Evolutionary conservation across 2,888 invertebrate genomes (phyloP).

Genomic region (Tipula vernalis): DNA sequence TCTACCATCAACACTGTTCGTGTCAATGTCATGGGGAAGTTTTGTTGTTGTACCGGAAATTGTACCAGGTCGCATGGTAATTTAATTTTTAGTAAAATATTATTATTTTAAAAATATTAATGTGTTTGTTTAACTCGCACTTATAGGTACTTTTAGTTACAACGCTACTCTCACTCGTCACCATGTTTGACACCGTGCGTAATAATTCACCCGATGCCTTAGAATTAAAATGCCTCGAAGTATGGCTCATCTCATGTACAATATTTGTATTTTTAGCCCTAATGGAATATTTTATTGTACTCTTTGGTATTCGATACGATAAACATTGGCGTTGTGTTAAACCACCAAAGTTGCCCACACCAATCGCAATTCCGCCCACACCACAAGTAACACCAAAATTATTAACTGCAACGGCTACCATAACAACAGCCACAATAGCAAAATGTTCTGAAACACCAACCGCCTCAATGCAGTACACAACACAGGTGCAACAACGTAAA

Average conservation of each 20-base stretch:
- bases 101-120: no score
- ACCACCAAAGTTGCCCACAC: slow-evolving; percentile 28
- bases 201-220: slow-evolving; percentile 51
- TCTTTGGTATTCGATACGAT: slow-evolving; percentile 51
- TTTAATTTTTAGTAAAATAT: neutral
- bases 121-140: no score
- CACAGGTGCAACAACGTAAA: slow-evolving; percentile 18
- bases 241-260: slow-evolving; percentile 53
- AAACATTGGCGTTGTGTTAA: slow-evolving; percentile 43
- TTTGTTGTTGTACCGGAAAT: slow-evolving; percentile 53
- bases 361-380: slow-evolving; percentile 25
- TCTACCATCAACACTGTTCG: slow-evolving; percentile 48
- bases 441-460: slow-evolving; percentile 7
- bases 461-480: slow-evolving; percentile 12
- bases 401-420: slow-evolving; percentile 35
- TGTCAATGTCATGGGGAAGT: slow-evolving; percentile 54
- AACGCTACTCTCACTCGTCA: slow-evolving; percentile 47
- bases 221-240: slow-evolving; percentile 49
- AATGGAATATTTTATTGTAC: slow-evolving; percentile 49
- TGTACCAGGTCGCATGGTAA: slow-evolving; percentile 47
- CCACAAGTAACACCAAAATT: slow-evolving; percentile 35
- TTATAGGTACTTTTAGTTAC: slow-evolving; percentile 43
- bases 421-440: slow-evolving; percentile 11
- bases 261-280: slow-evolving; percentile 50
- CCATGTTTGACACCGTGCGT: slow-evolving; percentile 54